phyloP scores from a whole-genome alignment of 2,797 vertebrate species.

The Carcharodon carcharias region DNA sequence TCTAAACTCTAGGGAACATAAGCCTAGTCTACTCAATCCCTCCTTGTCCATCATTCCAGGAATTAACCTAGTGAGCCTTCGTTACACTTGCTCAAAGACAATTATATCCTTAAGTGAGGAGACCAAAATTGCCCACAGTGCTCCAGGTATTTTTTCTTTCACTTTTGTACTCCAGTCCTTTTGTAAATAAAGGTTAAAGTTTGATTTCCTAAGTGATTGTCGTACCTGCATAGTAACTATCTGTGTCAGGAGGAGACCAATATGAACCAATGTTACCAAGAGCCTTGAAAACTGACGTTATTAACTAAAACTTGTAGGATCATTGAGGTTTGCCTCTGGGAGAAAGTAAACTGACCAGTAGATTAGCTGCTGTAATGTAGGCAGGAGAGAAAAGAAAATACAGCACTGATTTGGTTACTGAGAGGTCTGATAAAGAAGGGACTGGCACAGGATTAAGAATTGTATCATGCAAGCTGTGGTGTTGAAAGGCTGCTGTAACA shows the following conservation, averaged over 20 bases:
- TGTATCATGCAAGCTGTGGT: background rate
- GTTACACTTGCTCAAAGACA: background rate
- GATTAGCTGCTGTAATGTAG: background rate
- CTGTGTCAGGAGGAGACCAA: background rate
- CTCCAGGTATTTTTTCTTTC: background rate
- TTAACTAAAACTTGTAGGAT: background rate
- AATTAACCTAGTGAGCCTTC: background rate
- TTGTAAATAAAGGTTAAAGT: background rate
- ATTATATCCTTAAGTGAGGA: too few species aligned
- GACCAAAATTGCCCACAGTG: background rate
- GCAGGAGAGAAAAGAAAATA: background rate
- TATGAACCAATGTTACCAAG: background rate
- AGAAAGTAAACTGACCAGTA: background rate
- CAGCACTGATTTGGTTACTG: background rate
- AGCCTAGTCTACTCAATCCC: background rate
- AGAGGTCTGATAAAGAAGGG: background rate
- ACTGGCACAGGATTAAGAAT: background rate
- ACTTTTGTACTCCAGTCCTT: background rate
- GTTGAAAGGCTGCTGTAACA: background rate
- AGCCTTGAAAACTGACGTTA: background rate
- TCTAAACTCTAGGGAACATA: background rate
- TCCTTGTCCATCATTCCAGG: background rate
- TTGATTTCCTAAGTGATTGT: background rate
- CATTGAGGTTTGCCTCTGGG: background rate
- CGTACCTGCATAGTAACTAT: background rate